Base-by-base conservation (phyloP, 2,113 vertebrate genomes). In the Manacus vitellinus region DNA sequence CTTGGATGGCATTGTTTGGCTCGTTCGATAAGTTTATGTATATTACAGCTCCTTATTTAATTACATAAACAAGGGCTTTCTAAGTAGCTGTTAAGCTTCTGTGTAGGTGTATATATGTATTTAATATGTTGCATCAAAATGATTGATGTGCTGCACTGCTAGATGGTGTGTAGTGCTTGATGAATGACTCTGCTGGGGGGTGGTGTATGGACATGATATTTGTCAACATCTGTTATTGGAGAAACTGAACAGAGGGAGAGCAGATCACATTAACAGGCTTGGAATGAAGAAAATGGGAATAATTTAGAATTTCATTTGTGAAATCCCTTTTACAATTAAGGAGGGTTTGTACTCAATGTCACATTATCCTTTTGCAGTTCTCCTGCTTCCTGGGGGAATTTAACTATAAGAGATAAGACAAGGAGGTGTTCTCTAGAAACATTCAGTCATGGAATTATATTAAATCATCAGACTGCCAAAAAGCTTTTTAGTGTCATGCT, bases 251-350 rank as follows among this genome's bases (percentile, higher is more conserved):
- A 90, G 56, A 81, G 83, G 44, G 58, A 85, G 67, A 94, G 59
- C 65, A 78, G 78, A 93, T 92, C 77, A 43, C 1, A 6, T 84
- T 95, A 89, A 96, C 83, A 84, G 56, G 49, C 83, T 97, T 85
- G 59, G 61, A 91, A 54, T 89, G 67, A 79, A 97, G 75, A 81
- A 92, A 89, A 77, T 2, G 35, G 63, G 71, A 92, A 92, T 93
- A 86, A 96, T 95, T 88, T 78, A 89, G 85, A 76, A 91, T 95
- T 97, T 85, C 46, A 84, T 89, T 96, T 90, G 62, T 84, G 41
- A 96, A 94, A 96, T 97, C 82, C 72, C 68, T 74, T 85, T 92
- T 88, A 95, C 81, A 95, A 39, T 96, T 90, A 95, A 62, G 37
- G 22, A 80, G 33, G 72, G 52, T 73, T 96, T 87, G 51, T 73